phyloP scores from a whole-genome alignment of 2,113 vertebrate genomes.

The Scytalopus superciliaris region DNA sequence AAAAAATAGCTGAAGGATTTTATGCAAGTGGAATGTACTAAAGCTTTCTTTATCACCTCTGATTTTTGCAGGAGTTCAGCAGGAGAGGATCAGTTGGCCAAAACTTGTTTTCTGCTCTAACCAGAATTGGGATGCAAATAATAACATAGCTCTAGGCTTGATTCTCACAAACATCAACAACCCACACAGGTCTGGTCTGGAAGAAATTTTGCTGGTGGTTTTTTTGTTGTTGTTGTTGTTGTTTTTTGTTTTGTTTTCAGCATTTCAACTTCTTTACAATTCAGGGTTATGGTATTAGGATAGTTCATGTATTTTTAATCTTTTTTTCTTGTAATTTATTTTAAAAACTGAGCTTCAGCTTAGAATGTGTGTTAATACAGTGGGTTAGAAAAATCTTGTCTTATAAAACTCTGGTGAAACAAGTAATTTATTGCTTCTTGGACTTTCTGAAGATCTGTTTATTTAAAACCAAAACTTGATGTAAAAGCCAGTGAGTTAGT shows the following conservation, averaged over 20 bases:
- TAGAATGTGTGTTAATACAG: background rate
- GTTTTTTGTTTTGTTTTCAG: background rate
- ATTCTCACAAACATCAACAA: background rate
- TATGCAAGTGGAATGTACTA: background rate
- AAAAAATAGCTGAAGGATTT: background rate
- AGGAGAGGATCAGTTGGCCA: background rate
- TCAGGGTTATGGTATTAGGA: background rate
- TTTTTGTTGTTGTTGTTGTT: too few species aligned
- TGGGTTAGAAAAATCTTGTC: background rate
- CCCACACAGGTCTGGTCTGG: background rate
- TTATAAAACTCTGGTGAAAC: background rate
- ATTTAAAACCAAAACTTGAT: background rate
- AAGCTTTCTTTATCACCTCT: background rate
- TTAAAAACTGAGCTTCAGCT: background rate
- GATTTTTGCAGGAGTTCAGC: background rate
- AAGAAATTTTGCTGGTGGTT: background rate
- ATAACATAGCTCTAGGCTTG: background rate
- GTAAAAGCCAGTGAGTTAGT: background rate
- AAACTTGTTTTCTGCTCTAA: background rate
- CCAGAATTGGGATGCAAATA: background rate
- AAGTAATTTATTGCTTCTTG: background rate
- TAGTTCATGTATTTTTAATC: background rate
- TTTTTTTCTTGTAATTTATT: background rate
- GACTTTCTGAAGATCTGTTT: background rate
- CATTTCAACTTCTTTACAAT: background rate